Percentiles rank a stretch among this genome's conserved stretches.
These are phyloP conservation scores for Epizoanthus scotinus DNA, from an alignment of 92 coral and sea anemone species.

Conservation along the genomic window DNA sequence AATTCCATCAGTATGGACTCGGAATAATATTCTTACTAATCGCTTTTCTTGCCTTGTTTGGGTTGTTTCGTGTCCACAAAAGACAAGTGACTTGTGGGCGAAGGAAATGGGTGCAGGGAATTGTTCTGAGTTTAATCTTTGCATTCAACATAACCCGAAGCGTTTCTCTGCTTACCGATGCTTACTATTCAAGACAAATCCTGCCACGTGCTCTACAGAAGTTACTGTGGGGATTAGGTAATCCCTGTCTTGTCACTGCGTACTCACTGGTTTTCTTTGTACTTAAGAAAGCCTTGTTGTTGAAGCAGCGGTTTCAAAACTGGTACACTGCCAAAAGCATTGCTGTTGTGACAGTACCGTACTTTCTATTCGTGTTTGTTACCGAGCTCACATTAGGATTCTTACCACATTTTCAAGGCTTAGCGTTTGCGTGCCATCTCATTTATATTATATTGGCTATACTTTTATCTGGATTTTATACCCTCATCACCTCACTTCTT, in stretches of 20 bases:
- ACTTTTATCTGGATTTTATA: conserved; percentile 51
- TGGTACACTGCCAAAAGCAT: conserved; percentile 77
- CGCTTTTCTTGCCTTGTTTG: conserved; percentile 13
- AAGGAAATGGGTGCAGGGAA: conserved; percentile 51
- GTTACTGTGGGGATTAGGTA: conserved; percentile 70
- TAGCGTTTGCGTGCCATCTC: conserved; percentile 64
- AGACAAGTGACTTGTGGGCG: conserved; percentile 3
- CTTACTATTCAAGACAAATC: conserved; percentile 53
- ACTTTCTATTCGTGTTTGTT: conserved; percentile 57
- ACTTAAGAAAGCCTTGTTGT: conserved; percentile 62
- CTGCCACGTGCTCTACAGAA: conserved; percentile 46
- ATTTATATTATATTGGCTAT: conserved; percentile 45
- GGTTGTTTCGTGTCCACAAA: conserved; percentile 1
- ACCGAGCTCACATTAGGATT: conserved; percentile 62
- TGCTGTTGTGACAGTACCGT: conserved; percentile 52
- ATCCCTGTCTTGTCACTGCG: conserved; percentile 68
- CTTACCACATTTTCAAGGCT: conserved; percentile 44
- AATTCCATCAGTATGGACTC: conserved; percentile 67
- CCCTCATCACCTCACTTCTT: conserved; percentile 45
- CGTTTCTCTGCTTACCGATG: conserved; percentile 57
- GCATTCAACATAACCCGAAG: conserved; percentile 48
- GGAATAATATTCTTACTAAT: conserved; percentile 50
- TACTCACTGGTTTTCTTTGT: conserved; percentile 67
- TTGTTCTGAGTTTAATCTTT: conserved; percentile 49
- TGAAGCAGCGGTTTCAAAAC: conserved; percentile 57